A percentile compares a stretch with the other conserved stretches of the same genome.
Evolutionary conservation across 2,797 vertebrate genomes (phyloP).

Genomic region (Chrosomus eos): DNA sequence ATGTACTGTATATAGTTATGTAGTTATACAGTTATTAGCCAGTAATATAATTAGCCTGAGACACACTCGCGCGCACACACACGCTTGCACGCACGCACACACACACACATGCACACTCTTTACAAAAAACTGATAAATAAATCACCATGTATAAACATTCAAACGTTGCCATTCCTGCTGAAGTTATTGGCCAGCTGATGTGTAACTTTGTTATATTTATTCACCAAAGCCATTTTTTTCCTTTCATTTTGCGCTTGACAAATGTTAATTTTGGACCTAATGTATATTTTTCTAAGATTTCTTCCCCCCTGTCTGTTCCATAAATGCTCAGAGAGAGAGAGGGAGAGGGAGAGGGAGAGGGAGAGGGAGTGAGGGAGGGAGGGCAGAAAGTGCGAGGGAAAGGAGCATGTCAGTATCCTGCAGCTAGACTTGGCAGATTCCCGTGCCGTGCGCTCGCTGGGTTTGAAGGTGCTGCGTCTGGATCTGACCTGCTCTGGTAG

Average conservation of each 20-base stretch:
- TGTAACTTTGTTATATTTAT: background rate
- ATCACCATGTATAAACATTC: background rate
- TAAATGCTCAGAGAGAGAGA: constrained; percentile 31
- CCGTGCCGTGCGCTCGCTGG: constrained; percentile 67
- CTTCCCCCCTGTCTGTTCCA: background rate
- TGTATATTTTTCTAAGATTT: constrained; percentile 28
- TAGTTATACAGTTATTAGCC: too few relatives aligned
- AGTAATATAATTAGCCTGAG: too few relatives aligned
- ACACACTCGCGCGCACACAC: too few relatives aligned
- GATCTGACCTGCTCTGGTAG: constrained; percentile 61
- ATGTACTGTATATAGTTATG: too few relatives aligned
- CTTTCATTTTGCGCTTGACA: background rate
- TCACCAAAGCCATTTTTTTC: background rate
- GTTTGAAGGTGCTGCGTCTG: constrained; percentile 70
- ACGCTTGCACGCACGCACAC: accelerated
- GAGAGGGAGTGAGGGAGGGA: constrained; percentile 55
- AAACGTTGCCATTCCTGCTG: background rate
- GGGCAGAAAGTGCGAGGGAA: constrained; percentile 48
- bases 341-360: constrained; percentile 18
- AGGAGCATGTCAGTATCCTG: constrained; percentile 65
- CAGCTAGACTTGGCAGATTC: constrained; percentile 73
- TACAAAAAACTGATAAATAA: background rate
- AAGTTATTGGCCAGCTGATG: background rate
- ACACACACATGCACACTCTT: background rate
- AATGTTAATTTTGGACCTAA: constrained; percentile 1